Evolutionary conservation across 2,888 invertebrate genomes (phyloP).

Genomic region (Rhyacophila evoluta): DNA sequence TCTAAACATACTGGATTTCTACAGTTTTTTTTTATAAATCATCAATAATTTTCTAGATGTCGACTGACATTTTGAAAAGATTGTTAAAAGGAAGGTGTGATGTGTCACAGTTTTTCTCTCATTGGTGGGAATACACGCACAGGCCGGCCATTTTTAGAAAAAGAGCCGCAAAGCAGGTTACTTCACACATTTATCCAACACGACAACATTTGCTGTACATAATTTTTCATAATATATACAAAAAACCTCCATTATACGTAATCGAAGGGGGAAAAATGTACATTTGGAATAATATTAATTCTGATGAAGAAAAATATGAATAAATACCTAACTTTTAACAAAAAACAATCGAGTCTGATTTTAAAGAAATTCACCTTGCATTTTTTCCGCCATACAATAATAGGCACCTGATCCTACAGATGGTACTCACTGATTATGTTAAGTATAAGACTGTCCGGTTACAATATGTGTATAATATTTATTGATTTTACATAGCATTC

Average conservation of each 20-base stretch:
- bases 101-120: background rate
- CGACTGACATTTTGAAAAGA: too few relatives aligned
- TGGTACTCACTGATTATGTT: too few relatives aligned
- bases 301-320: background rate
- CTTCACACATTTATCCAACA: slow-evolving; percentile 19
- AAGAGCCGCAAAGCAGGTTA: slow-evolving; percentile 10
- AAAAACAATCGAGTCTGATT: background rate
- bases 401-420: too few relatives aligned
- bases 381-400: too few relatives aligned
- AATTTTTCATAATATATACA: slow-evolving; percentile 18
- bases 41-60: too few relatives aligned
- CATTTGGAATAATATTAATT: slow-evolving; percentile 16
- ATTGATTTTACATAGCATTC: too few relatives aligned
- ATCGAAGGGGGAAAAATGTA: slow-evolving; percentile 9
- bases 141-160: slow-evolving; percentile 4
- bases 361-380: background rate
- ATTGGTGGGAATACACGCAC: background rate
- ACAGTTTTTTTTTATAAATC: too few relatives aligned
- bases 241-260: slow-evolving; percentile 1
- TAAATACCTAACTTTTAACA: slow-evolving; percentile 9
- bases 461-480: too few relatives aligned
- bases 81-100: too few relatives aligned
- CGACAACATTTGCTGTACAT: slow-evolving; percentile 20
- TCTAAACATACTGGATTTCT: too few relatives aligned
- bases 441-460: too few relatives aligned